A percentile compares a stretch with the other conserved stretches of the same genome.
Evolutionary conservation across 2,797 vertebrate species (phyloP).

Genomic region (Spinus olivaceus): DNA sequence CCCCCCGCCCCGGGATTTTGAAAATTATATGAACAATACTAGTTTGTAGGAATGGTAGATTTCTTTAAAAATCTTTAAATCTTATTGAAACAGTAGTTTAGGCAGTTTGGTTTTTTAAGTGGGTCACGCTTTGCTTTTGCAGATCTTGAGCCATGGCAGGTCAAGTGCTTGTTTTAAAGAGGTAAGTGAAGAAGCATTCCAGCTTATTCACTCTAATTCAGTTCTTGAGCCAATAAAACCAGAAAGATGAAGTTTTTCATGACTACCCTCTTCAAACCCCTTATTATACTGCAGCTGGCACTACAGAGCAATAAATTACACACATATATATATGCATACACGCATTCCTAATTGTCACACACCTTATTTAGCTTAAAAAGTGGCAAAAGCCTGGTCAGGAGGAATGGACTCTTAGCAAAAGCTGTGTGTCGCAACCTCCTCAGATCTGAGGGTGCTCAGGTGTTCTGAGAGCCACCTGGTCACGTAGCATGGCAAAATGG

Average conservation of each 20-base stretch:
- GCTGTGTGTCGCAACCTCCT: not conserved
- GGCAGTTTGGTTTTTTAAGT: not conserved
- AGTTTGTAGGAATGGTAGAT: not conserved
- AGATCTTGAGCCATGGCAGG: not conserved
- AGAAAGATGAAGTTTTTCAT: constrained; percentile 27
- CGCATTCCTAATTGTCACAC: not conserved
- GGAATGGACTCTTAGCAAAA: constrained; percentile 13
- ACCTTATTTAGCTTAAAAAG: not conserved
- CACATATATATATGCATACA: not conserved
- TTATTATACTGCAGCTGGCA: constrained; percentile 6
- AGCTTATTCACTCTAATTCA: not conserved
- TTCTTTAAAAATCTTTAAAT: not conserved
- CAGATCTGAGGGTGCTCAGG: constrained; percentile 22
- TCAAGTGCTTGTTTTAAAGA: not conserved
- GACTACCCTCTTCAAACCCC: not conserved
- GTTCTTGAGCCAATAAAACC: constrained; percentile 8
- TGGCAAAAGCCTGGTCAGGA: constrained; percentile 30
- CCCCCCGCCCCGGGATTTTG: not conserved
- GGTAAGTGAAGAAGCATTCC: not conserved
- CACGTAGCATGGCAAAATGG: constrained; percentile 29
- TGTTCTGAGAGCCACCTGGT: constrained; percentile 8
- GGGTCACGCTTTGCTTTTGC: not conserved
- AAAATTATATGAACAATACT: not conserved
- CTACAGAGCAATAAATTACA: constrained; percentile 14
- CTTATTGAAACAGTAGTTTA: not conserved